These are phyloP conservation scores for Chiloscyllium plagiosum DNA, from an alignment of 2,113 vertebrate species.

Conservation along the genomic window DNA sequence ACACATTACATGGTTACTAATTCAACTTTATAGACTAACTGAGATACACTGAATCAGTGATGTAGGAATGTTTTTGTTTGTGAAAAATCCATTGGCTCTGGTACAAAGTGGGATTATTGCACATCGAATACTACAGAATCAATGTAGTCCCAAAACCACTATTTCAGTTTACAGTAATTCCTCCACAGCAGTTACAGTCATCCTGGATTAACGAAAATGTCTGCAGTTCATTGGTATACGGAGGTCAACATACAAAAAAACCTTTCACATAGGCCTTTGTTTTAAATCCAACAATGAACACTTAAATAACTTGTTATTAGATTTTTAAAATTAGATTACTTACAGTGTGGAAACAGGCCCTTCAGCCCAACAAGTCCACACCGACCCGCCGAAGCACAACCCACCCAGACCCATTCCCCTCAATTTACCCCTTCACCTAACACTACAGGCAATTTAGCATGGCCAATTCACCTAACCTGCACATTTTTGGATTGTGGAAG, in stretches of 20 bases:
- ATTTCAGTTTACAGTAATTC: neutral
- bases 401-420: no score
- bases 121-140: neutral
- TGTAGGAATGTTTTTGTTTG: neutral
- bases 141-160: neutral
- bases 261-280: neutral
- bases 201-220: neutral
- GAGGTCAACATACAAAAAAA: neutral
- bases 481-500: no score
- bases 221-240: neutral
- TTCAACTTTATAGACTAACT: neutral
- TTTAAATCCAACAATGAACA: conserved; percentile 2
- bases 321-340: no score
- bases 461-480: no score
- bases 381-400: no score
- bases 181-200: neutral
- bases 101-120: neutral
- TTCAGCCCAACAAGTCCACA: no score
- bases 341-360: no score
- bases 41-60: neutral
- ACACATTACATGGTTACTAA: neutral
- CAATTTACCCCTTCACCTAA: no score
- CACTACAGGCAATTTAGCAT: no score
- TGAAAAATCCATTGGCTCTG: neutral
- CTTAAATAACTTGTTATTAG: neutral